Evolutionary conservation across 2,797 vertebrate genomes (phyloP).

Genomic region (Tenualosa thibaudeaui): DNA sequence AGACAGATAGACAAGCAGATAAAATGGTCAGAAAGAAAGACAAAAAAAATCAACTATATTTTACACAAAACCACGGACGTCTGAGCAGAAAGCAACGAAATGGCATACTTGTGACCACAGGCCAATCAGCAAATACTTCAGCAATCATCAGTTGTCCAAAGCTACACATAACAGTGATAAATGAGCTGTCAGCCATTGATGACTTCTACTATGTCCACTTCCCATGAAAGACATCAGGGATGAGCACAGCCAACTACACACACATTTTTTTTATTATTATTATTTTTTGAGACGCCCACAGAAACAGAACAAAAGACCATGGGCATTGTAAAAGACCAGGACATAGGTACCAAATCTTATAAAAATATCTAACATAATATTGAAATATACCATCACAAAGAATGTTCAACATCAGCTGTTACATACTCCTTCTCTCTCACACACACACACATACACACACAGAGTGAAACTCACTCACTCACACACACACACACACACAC

Average conservation of each 20-base stretch:
- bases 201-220: background rate
- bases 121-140: background rate
- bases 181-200: background rate
- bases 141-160: background rate
- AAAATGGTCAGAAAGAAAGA: no score
- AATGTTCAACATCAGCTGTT: no score
- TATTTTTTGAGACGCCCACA: background rate
- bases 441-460: background rate
- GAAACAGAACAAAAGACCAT: background rate
- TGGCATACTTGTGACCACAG: no score
- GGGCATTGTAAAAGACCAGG: background rate
- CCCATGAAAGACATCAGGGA: background rate
- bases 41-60: no score
- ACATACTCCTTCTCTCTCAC: background rate
- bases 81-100: no score
- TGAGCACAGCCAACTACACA: no score
- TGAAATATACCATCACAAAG: no score
- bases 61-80: no score
- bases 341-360: background rate
- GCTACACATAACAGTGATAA: background rate
- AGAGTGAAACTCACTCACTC: background rate
- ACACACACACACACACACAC: background rate
- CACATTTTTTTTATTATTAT: no score
- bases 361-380: no score
- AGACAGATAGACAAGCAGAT: no score